A percentile compares a stretch with the other conserved stretches of the same genome.
Conservation (phyloP, 2,888 invertebrate species). For the Petrolisthes manimaculis region DNA sequence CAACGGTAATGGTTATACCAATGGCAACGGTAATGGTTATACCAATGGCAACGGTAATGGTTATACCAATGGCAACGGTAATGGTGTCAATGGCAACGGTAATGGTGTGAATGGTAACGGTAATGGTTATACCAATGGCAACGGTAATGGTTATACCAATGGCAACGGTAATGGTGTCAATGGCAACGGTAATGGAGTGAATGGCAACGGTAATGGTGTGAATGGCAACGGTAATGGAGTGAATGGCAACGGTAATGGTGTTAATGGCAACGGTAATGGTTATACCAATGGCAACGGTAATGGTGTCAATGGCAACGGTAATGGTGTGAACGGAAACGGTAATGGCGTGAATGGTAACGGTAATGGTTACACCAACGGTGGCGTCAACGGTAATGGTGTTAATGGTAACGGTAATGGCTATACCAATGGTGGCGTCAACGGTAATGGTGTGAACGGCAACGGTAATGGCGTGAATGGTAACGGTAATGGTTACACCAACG, state of each 20-base stretch:
- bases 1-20: no score
- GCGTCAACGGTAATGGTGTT: background rate
- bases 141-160: no score
- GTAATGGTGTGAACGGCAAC: background rate
- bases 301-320: constrained; percentile 10
- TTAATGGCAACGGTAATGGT: constrained; percentile 17
- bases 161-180: no score
- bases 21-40: no score
- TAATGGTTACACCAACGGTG: background rate
- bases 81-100: no score
- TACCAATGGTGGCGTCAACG: background rate
- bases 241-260: constrained; percentile 8
- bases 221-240: constrained; percentile 28
- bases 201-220: no score
- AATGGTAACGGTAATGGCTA: no score
- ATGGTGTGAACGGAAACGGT: constrained; percentile 7
- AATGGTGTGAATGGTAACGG: no score
- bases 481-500: background rate
- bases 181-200: no score
- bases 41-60: no score
- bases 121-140: no score
- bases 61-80: no score
- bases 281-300: background rate
- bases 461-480: background rate
- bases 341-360: constrained; percentile 19